These are phyloP conservation scores for Polymixis flavicincta DNA, from an alignment of 2,888 invertebrate species.

Conservation along the genomic window DNA sequence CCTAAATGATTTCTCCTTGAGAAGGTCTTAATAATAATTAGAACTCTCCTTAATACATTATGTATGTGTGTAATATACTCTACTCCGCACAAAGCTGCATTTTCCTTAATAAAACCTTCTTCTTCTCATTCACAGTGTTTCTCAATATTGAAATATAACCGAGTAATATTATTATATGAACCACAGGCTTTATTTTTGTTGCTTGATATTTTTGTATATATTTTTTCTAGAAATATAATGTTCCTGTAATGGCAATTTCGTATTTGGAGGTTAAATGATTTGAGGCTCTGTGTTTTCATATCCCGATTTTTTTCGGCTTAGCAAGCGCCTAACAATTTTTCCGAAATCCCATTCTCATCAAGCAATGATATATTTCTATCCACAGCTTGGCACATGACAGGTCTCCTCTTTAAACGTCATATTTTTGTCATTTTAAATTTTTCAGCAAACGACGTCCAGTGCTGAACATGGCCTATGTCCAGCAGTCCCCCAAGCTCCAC, in stretches of 20 bases:
- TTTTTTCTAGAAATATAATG: not conserved
- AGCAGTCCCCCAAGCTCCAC: too few species aligned
- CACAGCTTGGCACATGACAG: too few species aligned
- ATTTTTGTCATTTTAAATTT: too few species aligned
- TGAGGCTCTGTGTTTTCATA: not conserved
- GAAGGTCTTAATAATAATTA: conserved; percentile 33
- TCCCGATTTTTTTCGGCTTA: not conserved
- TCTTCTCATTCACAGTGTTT: conserved; percentile 17
- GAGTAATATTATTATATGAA: conserved; percentile 42
- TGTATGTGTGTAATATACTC: conserved; percentile 32
- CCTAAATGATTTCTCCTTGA: conserved; percentile 9
- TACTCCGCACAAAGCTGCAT: conserved; percentile 27
- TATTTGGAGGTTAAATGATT: not conserved
- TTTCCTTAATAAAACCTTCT: conserved; percentile 46
- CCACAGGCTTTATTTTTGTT: conserved; percentile 34
- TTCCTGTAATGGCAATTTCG: conserved; percentile 6
- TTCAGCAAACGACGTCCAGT: too few species aligned
- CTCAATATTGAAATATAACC: conserved; percentile 37
- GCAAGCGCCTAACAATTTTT: too few species aligned
- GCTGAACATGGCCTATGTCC: too few species aligned
- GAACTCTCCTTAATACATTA: conserved; percentile 39
- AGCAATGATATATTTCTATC: not conserved
- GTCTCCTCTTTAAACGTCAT: too few species aligned
- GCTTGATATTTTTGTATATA: conserved; percentile 32
- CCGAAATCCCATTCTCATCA: too few species aligned